Evolutionary conservation across 1,140 invertebrate genomes (phyloP).

Genomic region (Orchesella cincta): DNA sequence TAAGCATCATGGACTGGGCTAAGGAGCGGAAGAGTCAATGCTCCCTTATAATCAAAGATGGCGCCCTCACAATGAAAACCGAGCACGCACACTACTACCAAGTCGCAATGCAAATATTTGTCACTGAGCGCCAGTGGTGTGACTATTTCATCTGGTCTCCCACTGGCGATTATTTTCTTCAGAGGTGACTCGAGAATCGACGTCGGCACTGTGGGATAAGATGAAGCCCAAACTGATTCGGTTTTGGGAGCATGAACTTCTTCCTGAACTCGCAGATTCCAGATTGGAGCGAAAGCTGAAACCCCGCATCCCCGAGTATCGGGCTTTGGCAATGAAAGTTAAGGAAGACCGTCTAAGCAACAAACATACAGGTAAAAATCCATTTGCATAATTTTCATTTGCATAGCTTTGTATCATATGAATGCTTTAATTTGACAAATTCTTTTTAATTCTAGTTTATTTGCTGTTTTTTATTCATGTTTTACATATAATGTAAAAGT

Average conservation of each 20-base stretch:
- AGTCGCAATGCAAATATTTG: slow-evolving; percentile 55
- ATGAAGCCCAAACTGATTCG: slow-evolving; percentile 43
- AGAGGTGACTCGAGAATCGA: slow-evolving; percentile 41
- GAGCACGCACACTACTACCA: slow-evolving; percentile 56
- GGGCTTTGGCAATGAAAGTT: too few relatives aligned
- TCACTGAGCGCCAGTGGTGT: slow-evolving; percentile 53
- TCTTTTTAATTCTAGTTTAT: too few relatives aligned
- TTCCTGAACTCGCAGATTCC: background rate
- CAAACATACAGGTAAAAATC: too few relatives aligned
- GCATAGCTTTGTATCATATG: too few relatives aligned
- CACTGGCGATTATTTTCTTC: slow-evolving; percentile 41
- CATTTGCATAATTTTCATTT: too few relatives aligned
- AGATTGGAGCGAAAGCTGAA: background rate
- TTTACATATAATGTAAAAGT: too few relatives aligned
- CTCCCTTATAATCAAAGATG: too few relatives aligned
- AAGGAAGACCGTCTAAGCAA: too few relatives aligned
- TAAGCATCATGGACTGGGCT: slow-evolving; percentile 40
- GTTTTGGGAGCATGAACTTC: slow-evolving; percentile 18
- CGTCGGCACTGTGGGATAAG: slow-evolving; percentile 47
- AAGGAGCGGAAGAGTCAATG: background rate
- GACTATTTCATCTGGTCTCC: slow-evolving; percentile 55
- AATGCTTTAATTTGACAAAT: too few relatives aligned
- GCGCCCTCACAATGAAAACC: too few relatives aligned
- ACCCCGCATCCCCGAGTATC: background rate
- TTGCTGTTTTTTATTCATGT: too few relatives aligned